Evolutionary conservation across 2,888 invertebrate species (phyloP).

Genomic region (Meandrusa payeni): DNA sequence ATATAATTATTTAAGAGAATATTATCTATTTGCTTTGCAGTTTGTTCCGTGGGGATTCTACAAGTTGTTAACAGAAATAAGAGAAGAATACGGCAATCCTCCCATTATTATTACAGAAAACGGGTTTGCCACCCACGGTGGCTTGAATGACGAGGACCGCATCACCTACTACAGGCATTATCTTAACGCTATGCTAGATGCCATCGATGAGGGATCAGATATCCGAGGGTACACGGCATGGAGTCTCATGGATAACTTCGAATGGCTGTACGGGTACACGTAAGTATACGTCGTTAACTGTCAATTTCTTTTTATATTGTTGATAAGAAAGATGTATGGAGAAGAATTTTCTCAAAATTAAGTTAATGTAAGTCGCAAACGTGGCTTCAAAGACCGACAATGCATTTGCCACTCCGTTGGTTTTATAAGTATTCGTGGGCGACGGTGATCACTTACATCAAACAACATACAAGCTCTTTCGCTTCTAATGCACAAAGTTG

Average conservation of each 20-base stretch:
- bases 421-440: too few relatives aligned
- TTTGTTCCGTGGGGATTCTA: slow-evolving; percentile 77
- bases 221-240: slow-evolving; percentile 78
- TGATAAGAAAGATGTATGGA: too few relatives aligned
- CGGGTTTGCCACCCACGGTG: slow-evolving; percentile 48
- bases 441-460: too few relatives aligned
- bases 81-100: too few relatives aligned
- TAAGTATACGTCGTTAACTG: too few relatives aligned
- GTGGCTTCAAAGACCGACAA: too few relatives aligned
- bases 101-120: slow-evolving; percentile 34
- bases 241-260: slow-evolving; percentile 83
- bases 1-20: too few relatives aligned
- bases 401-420: too few relatives aligned
- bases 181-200: slow-evolving; percentile 57
- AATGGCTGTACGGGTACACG: slow-evolving; percentile 80
- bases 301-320: slow-evolving; percentile 5
- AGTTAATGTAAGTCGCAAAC: too few relatives aligned
- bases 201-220: slow-evolving; percentile 62
- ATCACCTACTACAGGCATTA: slow-evolving; percentile 54
- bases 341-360: too few relatives aligned
- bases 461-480: too few relatives aligned
- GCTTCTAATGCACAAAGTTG: too few relatives aligned
- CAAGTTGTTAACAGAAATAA: slow-evolving; percentile 55
- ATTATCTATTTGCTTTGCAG: slow-evolving; percentile 37
- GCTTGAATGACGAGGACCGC: slow-evolving; percentile 58